Conservation (phyloP, 2,797 vertebrate genomes). For the Melanotaenia pygmaea region DNA sequence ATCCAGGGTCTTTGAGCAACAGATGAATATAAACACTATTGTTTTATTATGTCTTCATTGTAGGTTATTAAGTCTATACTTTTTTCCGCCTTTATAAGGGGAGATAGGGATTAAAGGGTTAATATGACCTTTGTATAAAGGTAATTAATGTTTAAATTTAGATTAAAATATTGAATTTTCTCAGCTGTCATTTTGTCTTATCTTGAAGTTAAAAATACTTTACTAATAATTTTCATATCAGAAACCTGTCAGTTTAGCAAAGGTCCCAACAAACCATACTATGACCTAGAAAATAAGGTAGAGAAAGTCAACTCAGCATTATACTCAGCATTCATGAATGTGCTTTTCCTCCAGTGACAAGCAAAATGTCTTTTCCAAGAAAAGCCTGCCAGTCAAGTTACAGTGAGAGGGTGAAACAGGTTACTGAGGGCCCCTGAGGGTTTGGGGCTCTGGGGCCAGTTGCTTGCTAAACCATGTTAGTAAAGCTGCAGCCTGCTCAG, state of each 20-base stretch:
- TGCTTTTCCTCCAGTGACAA: neutral
- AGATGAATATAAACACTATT: too few species aligned
- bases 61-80: too few species aligned
- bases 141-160: slow-evolving; percentile 5
- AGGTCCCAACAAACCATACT: slow-evolving; percentile 3
- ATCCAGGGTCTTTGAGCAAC: neutral
- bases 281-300: neutral
- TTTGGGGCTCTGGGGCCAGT: neutral
- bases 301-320: neutral
- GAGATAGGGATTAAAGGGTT: neutral
- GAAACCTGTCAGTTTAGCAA: neutral
- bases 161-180: neutral
- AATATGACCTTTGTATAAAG: neutral
- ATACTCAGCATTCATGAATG: neutral
- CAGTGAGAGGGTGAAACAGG: neutral
- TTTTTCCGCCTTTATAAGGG: too few species aligned
- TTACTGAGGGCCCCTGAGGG: neutral
- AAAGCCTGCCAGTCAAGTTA: neutral
- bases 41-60: too few species aligned
- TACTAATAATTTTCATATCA: neutral
- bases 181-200: neutral
- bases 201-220: neutral
- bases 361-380: neutral
- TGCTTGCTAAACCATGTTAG: neutral
- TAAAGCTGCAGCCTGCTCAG: neutral